phyloP scores from a whole-genome alignment of 2,797 vertebrate genomes.

The Thamnophis elegans region DNA sequence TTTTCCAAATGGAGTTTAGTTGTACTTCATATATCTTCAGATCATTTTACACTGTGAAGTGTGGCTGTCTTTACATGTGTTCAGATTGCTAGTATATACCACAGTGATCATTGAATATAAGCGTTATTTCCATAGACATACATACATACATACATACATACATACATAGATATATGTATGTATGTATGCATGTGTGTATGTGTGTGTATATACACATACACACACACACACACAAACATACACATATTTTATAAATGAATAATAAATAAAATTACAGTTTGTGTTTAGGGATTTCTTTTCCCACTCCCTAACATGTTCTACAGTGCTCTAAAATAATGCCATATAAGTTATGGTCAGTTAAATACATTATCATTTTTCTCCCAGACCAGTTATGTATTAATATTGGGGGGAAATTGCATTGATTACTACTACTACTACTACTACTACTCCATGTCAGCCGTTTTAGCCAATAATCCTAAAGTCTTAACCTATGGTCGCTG shows the following conservation, averaged over 20 bases:
- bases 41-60: too few species aligned
- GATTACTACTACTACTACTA: too few species aligned
- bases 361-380: background rate
- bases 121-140: background rate
- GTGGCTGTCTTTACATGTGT: background rate
- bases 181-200: too few species aligned
- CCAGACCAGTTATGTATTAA: background rate
- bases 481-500: background rate
- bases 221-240: too few species aligned
- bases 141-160: too few species aligned
- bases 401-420: background rate
- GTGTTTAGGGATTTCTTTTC: background rate
- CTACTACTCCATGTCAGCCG: background rate
- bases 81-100: background rate
- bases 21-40: background rate
- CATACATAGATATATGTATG: too few species aligned
- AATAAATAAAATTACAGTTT: background rate
- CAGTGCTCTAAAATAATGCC: background rate
- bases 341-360: background rate
- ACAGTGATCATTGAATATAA: background rate
- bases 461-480: background rate
- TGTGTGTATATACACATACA: too few species aligned
- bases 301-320: background rate
- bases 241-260: too few species aligned
- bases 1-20: background rate